Percentiles rank a stretch among this genome's conserved stretches.
Conservation (phyloP, 2,888 invertebrate species). For the Dynastes hyllus region DNA sequence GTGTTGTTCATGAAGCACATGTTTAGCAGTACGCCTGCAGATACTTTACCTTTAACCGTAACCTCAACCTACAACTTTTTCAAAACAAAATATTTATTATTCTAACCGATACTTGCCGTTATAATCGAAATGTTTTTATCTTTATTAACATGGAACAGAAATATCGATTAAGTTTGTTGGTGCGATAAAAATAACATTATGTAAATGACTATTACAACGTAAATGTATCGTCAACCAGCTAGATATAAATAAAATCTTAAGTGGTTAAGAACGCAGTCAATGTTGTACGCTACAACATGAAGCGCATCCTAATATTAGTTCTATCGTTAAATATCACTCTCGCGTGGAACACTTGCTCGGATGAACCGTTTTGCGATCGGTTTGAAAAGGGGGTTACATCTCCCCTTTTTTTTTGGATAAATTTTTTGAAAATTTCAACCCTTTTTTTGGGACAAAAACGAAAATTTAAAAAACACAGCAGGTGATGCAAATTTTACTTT, state of each 20-base stretch:
- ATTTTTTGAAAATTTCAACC: too few species aligned
- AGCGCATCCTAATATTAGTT: conserved; percentile 16
- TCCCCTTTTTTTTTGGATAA: background rate
- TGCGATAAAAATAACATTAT: conserved; percentile 15
- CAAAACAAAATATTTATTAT: too few species aligned
- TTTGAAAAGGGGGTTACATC: conserved; percentile 30
- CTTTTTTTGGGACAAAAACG: too few species aligned
- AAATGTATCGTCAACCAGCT: conserved; percentile 13
- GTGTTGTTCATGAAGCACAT: too few species aligned
- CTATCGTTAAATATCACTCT: conserved; percentile 11
- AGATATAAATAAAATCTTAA: conserved; percentile 21
- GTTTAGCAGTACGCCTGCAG: too few species aligned
- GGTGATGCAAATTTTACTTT: conserved; percentile 15
- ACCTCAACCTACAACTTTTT: too few species aligned
- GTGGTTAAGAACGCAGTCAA: background rate
- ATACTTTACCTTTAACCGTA: background rate
- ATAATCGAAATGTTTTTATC: conserved; percentile 1
- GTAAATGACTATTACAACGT: conserved; percentile 1
- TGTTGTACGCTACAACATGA: conserved; percentile 16
- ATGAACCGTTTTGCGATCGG: conserved; percentile 45
- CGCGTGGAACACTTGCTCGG: conserved; percentile 41
- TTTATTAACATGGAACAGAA: background rate
- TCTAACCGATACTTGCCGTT: background rate
- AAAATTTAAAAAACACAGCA: too few species aligned
- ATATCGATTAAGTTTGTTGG: background rate